Evolutionary conservation across 2,888 invertebrate genomes (phyloP).

Genomic region (Cetonia aurata): DNA sequence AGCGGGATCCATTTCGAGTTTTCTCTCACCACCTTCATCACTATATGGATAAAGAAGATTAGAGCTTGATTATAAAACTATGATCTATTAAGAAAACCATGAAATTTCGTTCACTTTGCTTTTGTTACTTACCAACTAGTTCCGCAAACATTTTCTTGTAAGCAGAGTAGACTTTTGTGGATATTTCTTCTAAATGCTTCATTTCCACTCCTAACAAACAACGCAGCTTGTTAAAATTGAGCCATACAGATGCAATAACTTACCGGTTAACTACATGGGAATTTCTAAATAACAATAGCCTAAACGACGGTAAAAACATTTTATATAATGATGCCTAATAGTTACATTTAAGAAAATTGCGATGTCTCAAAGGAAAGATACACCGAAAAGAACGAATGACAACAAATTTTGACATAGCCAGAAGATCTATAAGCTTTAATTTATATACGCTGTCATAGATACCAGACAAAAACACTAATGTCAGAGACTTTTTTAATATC

Average conservation of each 20-base stretch:
- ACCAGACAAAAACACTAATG: not conserved
- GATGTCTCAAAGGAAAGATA: constrained; percentile 19
- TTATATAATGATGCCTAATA: not conserved
- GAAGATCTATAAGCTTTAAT: constrained; percentile 23
- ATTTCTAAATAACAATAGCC: constrained; percentile 15
- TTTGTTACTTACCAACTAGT: constrained; percentile 18
- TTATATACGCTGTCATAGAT: constrained; percentile 3
- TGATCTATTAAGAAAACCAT: not conserved
- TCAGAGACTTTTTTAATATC: too few relatives aligned
- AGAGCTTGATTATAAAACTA: not conserved
- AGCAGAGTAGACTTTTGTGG: constrained; percentile 2
- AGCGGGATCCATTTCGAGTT: constrained; percentile 52
- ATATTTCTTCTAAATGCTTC: not conserved
- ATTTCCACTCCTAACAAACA: constrained; percentile 10
- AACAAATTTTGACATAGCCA: constrained; percentile 31
- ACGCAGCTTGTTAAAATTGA: not conserved
- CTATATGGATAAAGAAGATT: not conserved
- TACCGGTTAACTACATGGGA: constrained; percentile 8
- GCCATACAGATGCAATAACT: not conserved
- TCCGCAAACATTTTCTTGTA: not conserved
- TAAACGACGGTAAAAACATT: constrained; percentile 19
- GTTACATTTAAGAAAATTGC: constrained; percentile 28
- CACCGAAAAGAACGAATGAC: constrained; percentile 14
- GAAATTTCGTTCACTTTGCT: not conserved
- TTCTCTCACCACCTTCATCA: constrained; percentile 39